phyloP scores from a whole-genome alignment of 2,797 vertebrate species.

The Darevskia mixta region DNA sequence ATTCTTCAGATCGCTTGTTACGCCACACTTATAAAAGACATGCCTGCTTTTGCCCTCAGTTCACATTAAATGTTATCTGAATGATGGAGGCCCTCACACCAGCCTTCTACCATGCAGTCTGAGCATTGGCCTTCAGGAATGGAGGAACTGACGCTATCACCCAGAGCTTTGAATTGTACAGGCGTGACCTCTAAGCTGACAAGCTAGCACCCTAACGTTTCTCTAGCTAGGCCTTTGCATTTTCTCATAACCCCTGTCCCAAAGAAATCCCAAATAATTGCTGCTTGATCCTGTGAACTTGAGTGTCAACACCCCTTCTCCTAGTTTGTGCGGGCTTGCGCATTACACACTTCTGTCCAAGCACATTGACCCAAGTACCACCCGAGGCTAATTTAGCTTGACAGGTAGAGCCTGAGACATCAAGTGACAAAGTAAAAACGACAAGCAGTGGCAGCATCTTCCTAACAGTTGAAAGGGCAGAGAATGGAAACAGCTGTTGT shows the following conservation, averaged over 20 bases:
- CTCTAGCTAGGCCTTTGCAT: not conserved
- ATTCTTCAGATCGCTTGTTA: not conserved
- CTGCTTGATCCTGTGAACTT: not conserved
- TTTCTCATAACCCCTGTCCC: not conserved
- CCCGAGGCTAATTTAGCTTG: conserved; percentile 35
- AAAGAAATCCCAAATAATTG: not conserved
- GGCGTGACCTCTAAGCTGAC: not conserved
- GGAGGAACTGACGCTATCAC: not conserved
- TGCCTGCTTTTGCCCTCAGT: not conserved
- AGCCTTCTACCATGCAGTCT: not conserved
- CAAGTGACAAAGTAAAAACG: conserved; percentile 34
- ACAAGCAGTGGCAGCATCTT: conserved; percentile 27
- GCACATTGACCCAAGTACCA: conserved; percentile 23
- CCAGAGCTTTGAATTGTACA: too few species aligned
- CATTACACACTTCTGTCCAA: conserved; percentile 30
- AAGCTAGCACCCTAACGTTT: not conserved
- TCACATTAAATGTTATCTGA: not conserved
- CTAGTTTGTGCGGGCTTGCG: not conserved
- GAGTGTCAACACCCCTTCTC: not conserved
- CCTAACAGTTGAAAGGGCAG: conserved; percentile 27
- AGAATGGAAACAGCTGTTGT: conserved; percentile 26
- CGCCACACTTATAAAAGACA: not conserved
- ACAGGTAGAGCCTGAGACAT: conserved; percentile 33
- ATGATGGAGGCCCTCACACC: not conserved
- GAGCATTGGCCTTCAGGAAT: not conserved